These are phyloP conservation scores for Apolygus lucorum DNA, from an alignment of 1,140 invertebrate species.

Conservation along the genomic window DNA sequence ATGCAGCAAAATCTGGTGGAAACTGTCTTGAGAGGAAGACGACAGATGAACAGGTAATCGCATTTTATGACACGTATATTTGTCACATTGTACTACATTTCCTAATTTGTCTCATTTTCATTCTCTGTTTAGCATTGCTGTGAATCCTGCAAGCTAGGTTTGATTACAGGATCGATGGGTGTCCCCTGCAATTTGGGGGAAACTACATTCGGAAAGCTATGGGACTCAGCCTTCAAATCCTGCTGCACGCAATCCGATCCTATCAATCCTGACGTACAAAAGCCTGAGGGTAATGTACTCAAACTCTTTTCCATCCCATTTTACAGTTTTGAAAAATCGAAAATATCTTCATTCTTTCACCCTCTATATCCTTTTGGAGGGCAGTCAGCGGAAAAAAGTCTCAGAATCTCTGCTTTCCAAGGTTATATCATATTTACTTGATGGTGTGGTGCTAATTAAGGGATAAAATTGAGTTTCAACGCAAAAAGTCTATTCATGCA, in stretches of 20 bases:
- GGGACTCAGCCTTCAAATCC: constrained; percentile 39
- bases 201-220: constrained; percentile 39
- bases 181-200: constrained; percentile 38
- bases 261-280: neutral
- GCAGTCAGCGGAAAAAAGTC: too few relatives aligned
- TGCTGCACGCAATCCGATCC: constrained; percentile 37
- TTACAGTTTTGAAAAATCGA: too few relatives aligned
- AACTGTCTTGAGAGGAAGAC: constrained; percentile 35
- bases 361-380: too few relatives aligned
- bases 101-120: too few relatives aligned
- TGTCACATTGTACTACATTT: too few relatives aligned
- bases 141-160: constrained; percentile 42
- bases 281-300: neutral
- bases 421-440: too few relatives aligned
- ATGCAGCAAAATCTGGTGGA: constrained; percentile 35
- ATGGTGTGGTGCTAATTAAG: too few relatives aligned
- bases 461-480: too few relatives aligned
- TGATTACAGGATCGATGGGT: constrained; percentile 38
- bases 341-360: too few relatives aligned
- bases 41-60: constrained; percentile 36
- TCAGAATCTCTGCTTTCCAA: too few relatives aligned
- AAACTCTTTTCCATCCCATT: too few relatives aligned
- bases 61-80: neutral
- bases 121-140: constrained; percentile 40
- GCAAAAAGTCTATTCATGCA: too few relatives aligned